These are phyloP conservation scores for Drosophila tristis DNA, from an alignment of 1,140 invertebrate genomes.

Conservation along the genomic window DNA sequence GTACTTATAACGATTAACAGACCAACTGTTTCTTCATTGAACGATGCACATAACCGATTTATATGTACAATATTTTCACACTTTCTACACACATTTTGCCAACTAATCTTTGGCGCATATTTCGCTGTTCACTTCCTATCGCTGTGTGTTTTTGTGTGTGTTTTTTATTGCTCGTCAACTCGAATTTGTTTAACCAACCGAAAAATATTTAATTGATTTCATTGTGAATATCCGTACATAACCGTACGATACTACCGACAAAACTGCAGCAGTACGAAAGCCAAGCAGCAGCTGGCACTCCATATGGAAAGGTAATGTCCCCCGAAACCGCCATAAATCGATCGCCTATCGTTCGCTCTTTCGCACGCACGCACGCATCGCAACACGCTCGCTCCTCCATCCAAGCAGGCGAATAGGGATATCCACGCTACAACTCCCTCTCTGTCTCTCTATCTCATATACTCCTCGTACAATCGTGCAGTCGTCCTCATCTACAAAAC, in stretches of 20 bases:
- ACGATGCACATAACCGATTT: slow-evolving; percentile 23
- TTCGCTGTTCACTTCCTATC: slow-evolving; percentile 18
- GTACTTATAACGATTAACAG: not conserved
- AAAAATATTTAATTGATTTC: slow-evolving; percentile 33
- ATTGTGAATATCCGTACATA: slow-evolving; percentile 45
- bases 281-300: slow-evolving; percentile 74
- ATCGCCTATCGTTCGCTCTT: slow-evolving; percentile 41
- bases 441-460: slow-evolving; percentile 7
- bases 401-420: slow-evolving; percentile 79
- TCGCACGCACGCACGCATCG: slow-evolving; percentile 33
- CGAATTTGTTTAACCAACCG: slow-evolving; percentile 21
- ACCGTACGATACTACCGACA: slow-evolving; percentile 23
- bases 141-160: slow-evolving; percentile 40
- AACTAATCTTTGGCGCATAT: slow-evolving; percentile 38
- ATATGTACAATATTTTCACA: slow-evolving; percentile 12
- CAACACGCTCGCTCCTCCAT: slow-evolving; percentile 25
- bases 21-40: slow-evolving; percentile 14
- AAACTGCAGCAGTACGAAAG: slow-evolving; percentile 70
- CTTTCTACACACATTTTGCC: slow-evolving; percentile 31
- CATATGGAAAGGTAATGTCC: slow-evolving; percentile 79
- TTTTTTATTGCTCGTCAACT: slow-evolving; percentile 20
- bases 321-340: slow-evolving; percentile 14
- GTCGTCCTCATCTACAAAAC: slow-evolving; percentile 3
- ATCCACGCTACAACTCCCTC: slow-evolving; percentile 54
- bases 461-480: slow-evolving; percentile 4